phyloP scores from a whole-genome alignment of 2,797 vertebrate species.

The Tamandua tetradactyla region DNA sequence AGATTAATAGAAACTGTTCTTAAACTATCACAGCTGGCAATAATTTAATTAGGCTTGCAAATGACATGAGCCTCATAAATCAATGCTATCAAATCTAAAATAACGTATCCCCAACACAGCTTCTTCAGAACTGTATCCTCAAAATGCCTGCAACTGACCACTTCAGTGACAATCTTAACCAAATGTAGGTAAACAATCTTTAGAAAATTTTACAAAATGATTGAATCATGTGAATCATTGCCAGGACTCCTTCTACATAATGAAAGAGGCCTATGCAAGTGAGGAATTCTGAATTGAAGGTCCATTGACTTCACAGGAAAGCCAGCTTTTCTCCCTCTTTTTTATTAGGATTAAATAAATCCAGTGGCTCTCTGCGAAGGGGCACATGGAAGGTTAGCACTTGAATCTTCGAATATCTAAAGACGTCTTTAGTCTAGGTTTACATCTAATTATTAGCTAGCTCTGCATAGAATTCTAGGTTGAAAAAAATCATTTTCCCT shows the following conservation, averaged over 20 bases:
- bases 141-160: not conserved
- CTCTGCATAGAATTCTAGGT: not conserved
- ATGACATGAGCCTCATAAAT: not conserved
- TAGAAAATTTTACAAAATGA: not conserved
- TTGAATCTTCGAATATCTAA: not conserved
- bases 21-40: not conserved
- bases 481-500: slow-evolving; percentile 24
- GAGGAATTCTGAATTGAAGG: not conserved
- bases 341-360: too few relatives aligned
- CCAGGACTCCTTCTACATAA: not conserved
- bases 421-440: not conserved
- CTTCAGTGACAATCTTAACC: not conserved
- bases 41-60: not conserved
- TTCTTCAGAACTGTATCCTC: not conserved
- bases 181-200: not conserved
- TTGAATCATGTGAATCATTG: not conserved
- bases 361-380: not conserved
- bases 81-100: not conserved
- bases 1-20: not conserved
- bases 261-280: not conserved
- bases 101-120: not conserved
- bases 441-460: not conserved
- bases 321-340: not conserved
- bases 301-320: not conserved
- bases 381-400: not conserved